These are phyloP conservation scores for Tillus elongatus DNA, from an alignment of 2,888 invertebrate genomes.

Conservation along the genomic window DNA sequence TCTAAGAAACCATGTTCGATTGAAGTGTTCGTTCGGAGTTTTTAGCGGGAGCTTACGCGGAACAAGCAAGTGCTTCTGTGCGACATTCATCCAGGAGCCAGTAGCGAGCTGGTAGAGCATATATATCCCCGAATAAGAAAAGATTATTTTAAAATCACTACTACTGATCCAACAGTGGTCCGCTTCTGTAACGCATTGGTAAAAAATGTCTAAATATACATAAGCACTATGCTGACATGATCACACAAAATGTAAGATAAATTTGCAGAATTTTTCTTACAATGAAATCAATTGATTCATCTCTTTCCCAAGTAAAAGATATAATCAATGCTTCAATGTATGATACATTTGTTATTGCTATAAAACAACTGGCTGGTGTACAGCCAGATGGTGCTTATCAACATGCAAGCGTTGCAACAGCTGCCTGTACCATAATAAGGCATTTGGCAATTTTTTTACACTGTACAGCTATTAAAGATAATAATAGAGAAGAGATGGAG, in stretches of 20 bases:
- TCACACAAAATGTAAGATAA: neutral
- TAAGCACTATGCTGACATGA: neutral
- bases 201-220: neutral
- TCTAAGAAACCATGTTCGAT: too few relatives aligned
- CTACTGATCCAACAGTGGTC: neutral
- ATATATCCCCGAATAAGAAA: too few relatives aligned
- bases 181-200: neutral
- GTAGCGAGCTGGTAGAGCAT: too few relatives aligned
- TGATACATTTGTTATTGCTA: neutral
- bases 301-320: neutral
- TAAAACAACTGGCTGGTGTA: neutral
- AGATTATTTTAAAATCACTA: too few relatives aligned
- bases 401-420: neutral
- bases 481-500: neutral
- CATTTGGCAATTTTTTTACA: neutral
- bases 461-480: too few relatives aligned
- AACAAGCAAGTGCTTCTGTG: too few relatives aligned
- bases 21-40: too few relatives aligned
- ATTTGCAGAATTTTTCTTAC: neutral
- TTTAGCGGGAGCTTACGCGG: too few relatives aligned
- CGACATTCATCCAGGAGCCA: too few relatives aligned
- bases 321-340: too few relatives aligned
- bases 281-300: neutral
- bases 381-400: neutral
- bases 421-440: neutral